Evolutionary conservation across 2,797 vertebrate genomes (phyloP), one percentile per base, ranked within the genome.

Genomic region (Petrocephalus schoutedeni): DNA sequence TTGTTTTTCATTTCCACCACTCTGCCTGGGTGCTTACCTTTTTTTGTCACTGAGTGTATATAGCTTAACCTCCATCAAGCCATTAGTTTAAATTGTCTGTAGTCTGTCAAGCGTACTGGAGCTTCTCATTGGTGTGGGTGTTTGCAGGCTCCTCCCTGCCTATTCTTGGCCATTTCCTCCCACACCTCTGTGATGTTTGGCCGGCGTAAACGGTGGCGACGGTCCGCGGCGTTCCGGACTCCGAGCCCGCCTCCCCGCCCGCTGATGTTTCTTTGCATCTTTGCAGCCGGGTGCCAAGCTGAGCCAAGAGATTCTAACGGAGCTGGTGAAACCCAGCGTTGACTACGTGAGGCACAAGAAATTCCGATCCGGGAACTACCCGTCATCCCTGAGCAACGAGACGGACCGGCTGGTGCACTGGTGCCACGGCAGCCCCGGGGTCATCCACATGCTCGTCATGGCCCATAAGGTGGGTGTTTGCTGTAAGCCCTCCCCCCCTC

Each of bases 301-400:
- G 86, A 95, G 95, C 56, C 93, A 94, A 45, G 97, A 97, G 87
- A 91, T 95, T 0, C 91, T 98, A 91, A 92, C 92, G 0, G 98
- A 98, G 90, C 77, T 98, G 93, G 92, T 99, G 83, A 98, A 97
- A 51, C 98, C 98, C 6, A 97, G 98, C 93, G 94, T 99, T 2
- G 98, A 99, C 93, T 99, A 98, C 0, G 91, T 99, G 54, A 97
- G 98, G 56, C 98, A 99, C 93, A 99, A 98, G 93, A 97, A 93
- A 92, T 99, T 99, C 90, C 94, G 98, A 28, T 99, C 98, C 0
- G 98, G 98, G 56, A 99, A 99, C 92, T 99, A 97, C 89, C 98
- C 98, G 0, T 99, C 98, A 0, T 99, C 98, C 0, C 93, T 99
- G 87, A 99, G 98, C 93, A 99, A 99, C 0, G 98, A 99, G 93